Conservation (phyloP, 2,113 vertebrate species). For the Platichthys stellatus region DNA sequence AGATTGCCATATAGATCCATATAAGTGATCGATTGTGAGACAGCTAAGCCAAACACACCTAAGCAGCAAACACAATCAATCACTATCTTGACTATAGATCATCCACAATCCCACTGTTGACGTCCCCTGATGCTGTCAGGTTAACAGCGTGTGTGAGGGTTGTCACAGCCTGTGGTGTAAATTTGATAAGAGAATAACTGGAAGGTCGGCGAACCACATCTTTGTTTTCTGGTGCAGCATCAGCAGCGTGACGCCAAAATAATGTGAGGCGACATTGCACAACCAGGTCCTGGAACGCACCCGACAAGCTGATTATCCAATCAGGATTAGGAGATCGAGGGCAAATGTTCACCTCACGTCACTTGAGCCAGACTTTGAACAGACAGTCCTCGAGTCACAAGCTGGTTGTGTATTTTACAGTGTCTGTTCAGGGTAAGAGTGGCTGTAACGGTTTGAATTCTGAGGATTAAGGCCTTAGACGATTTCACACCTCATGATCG, state of each 20-base stretch:
- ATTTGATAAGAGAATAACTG: conserved; percentile 2
- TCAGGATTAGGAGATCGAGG: not conserved
- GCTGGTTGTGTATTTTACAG: not conserved
- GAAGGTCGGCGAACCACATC: not conserved
- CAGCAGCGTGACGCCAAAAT: not conserved
- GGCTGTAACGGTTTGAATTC: no score
- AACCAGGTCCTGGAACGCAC: not conserved
- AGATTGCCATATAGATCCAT: conserved; percentile 16
- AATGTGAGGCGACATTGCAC: not conserved
- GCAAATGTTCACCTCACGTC: not conserved
- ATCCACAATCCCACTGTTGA: not conserved
- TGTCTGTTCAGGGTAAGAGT: no score
- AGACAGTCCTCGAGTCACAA: not conserved
- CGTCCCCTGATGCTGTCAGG: conserved; percentile 9
- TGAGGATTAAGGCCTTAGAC: not conserved
- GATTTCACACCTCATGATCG: not conserved
- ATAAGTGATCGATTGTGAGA: conserved; percentile 29
- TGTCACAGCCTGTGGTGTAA: conserved; percentile 22
- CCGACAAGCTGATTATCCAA: not conserved
- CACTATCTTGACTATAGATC: conserved; percentile 28
- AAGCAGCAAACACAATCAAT: conserved; percentile 42
- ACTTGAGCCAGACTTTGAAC: not conserved
- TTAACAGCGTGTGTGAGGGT: conserved; percentile 22
- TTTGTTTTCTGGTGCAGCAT: not conserved
- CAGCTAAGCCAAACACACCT: conserved; percentile 29